Evolutionary conservation across 2,888 invertebrate genomes (phyloP).

Genomic region (Drosophila nr. medialis): DNA sequence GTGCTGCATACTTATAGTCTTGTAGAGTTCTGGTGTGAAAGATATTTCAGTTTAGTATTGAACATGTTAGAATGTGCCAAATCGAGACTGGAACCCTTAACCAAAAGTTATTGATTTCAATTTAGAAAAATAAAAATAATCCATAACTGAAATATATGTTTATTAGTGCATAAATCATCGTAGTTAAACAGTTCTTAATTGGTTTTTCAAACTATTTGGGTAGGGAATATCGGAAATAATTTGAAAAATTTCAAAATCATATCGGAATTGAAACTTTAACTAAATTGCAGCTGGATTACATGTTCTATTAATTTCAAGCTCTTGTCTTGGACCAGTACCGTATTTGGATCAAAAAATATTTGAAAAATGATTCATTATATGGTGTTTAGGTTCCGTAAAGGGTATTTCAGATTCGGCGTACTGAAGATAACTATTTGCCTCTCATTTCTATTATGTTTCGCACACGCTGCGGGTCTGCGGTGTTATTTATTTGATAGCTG

Average conservation of each 20-base stretch:
- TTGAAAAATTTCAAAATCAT: not conserved
- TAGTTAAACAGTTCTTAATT: not conserved
- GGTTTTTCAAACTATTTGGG: not conserved
- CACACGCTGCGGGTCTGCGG: conserved; percentile 68
- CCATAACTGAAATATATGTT: not conserved
- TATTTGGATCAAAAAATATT: not conserved
- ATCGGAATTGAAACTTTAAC: not conserved
- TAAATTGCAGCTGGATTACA: not conserved
- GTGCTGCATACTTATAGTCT: not conserved
- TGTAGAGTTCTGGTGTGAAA: not conserved
- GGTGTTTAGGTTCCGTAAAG: not conserved
- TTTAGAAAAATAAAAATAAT: not conserved
- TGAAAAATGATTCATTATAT: not conserved
- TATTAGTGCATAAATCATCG: not conserved
- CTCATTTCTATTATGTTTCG: conserved; percentile 24
- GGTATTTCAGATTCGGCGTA: not conserved
- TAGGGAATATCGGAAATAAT: no score
- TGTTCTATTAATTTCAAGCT: not conserved
- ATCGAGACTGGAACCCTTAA: not conserved
- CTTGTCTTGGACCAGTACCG: not conserved
- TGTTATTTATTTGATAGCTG: conserved; percentile 79
- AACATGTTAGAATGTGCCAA: not conserved
- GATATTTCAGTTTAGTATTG: not conserved
- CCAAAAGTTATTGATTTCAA: not conserved
- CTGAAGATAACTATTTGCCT: not conserved